Base-by-base conservation (phyloP, 2,888 invertebrate genomes). In the Phasia obesa region DNA sequence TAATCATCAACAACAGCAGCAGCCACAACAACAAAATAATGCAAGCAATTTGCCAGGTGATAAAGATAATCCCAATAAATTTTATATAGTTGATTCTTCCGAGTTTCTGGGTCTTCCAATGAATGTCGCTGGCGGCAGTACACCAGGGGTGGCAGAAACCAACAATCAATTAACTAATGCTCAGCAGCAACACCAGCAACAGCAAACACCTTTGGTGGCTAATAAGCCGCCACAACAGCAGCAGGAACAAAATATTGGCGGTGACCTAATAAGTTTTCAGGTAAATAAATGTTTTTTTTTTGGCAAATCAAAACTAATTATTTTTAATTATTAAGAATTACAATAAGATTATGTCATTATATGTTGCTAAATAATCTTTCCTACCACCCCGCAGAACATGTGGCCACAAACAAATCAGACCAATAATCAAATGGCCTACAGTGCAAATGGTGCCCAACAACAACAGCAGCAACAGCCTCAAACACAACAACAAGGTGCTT, bases 21-120 rank as follows among this genome's bases (percentile, higher is more conserved):
- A 81, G 35, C 87, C 84, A 59, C 85, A 84, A 25, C 87, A 86
- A 74, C 87, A 86, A 76, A 86, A 84, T 62, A 55, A 76, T 79
- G 62, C 85, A 17, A 79, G 84, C 25, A 84, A 82, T 64, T 76
- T 82, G 49, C 70, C 84, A 49, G 69, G 81, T 55, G 81, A 78
- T 7, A 90, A 91, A 85, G 89, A 90, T 78, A 90, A 89, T 75
- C 86, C 87, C 74, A 87, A 87, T 79, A 91, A 91, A 85, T 91
- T 89, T 74, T 91, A 90, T 69, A 90, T 91, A 77, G 90, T 91
- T 23, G 90, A 90, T 85, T 89, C 91, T 62, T 87, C 89, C 73
- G 91, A 91, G 84, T 91, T 91, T 86, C 88, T 91, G 79, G 90
- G 91, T 86, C 90, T 91, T 88, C 91, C 91, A 87, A 88, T 90